Evolutionary conservation across 2,113 vertebrate species (phyloP), one percentile per base, ranked within the genome.

Genomic region (Archocentrus centrarchus): DNA sequence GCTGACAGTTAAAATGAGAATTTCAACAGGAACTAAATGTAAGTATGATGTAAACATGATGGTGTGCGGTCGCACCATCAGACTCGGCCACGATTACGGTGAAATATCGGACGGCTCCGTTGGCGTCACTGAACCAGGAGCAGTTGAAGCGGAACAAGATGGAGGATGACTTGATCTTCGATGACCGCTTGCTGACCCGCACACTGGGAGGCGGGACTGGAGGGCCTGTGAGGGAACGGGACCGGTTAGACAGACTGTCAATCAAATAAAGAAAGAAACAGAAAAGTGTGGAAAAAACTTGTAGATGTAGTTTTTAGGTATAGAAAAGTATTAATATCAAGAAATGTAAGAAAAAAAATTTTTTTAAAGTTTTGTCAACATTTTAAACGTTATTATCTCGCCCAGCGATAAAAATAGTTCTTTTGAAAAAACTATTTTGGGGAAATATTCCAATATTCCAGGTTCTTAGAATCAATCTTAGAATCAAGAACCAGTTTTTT

Each of bases 91-190:
- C 97, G 41, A 99, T 93, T 84, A 99, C 96, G 0, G 98, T 92
- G 58, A 99, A 99, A 93, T 96, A 98, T 39, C 97, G 96, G 68
- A 99, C 93, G 50, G 97, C 98, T 83, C 98, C 98, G 13, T 99
- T 98, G 88, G 96, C 95, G 84, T 99, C 97, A 7, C 97, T 99
- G 96, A 99, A 99, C 98, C 98, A 99, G 91, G 97, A 98, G 92
- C 98, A 99, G 96, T 99, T 99, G 94, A 99, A 98, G 86, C 97
- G 97, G 47, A 99, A 99, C 93, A 97, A 95, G 93, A 99, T 98
- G 92, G 97, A 97, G 82, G 97, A 98, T 73, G 97, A 95, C 63
- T 96, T 98, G 92, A 97, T 95, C 27, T 97, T 93, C 0, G 95
- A 94, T 0, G 97, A 95, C 84, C 90, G 96, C 86, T 96, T 96